Base-by-base conservation (phyloP, 2,888 invertebrate genomes). In the Drosophila barbarae region DNA sequence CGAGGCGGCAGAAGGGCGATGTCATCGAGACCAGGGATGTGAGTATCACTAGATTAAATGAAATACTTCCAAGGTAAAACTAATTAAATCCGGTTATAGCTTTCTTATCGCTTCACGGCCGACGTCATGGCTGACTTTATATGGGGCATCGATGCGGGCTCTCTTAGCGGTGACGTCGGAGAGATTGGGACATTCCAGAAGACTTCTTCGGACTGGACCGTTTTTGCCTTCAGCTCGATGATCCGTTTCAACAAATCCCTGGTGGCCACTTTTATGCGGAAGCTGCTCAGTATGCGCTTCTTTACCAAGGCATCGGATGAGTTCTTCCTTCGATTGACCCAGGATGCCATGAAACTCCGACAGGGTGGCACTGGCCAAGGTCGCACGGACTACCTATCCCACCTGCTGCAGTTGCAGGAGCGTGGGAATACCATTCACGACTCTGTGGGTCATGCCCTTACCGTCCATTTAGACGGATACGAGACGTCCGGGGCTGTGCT, bases 241-340 rank as follows among this genome's bases (percentile, higher is more conserved):
- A 47, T 61, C 12, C 32, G 18, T 0, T 85, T 83, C 41, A 74
- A 72, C 28, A 54, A 59, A 6, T 61, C 78, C 0, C 5, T 78
- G 4, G 74, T 85, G 23, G 82, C 84, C 3, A 68, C 81, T 3
- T 52, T 72, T 6, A 2, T 84, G 12, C 69, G 72, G 1, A 65
- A 58, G 30, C 18, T 76, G 30, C 34, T 76, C 5, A 46, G 65
- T 2, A 53, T 86, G 70, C 79, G 83, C 0, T 73, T 87, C 36
- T 81, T 77, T 8, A 60, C 71, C 4, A 90, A 88, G 1, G 93
- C 92, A 5, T 96, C 98, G 85, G 95, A 87, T 47, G 52, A 60
- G 0, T 88, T 87, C 64, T 88, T 85, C 35, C 61, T 70, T 10
- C 61, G 73, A n/a, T 65, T 88, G 4, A 84, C 84, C 6, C 68